Evolutionary conservation across 2,888 invertebrate genomes (phyloP), one percentile per base, ranked within the genome.

Genomic region (Drosophila borborema): DNA sequence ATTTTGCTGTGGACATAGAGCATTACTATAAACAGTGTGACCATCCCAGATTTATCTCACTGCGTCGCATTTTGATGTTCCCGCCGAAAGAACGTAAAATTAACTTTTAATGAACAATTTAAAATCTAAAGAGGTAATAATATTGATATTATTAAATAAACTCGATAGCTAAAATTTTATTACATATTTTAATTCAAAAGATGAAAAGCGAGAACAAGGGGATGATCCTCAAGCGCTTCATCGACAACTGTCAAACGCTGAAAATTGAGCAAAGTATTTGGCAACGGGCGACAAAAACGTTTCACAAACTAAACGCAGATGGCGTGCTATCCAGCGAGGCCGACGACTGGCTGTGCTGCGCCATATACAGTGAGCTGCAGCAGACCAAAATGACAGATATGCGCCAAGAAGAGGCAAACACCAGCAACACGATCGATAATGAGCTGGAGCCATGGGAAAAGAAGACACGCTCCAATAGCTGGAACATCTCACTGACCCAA

Each of bases 401-500:
- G 60, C 63, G 70, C 0, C 41, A 65, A 4, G 68, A 66, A 31
- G 16, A 4, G 2, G 49, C 28, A 28, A 28, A 55, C 3, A 34
- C n/a, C 10, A 6, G 28, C 9, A 18, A 7, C 8, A 62, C 18
- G 8, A 14, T 20, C 5, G 45, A 71, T 9, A 36, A 7, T 18
- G 36, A 48, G 0, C n/a, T 34, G 4, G 14, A 28, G 46, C 48
- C 54, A 41, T 60, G 60, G 51, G 63, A 64, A 12, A 45, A 55
- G 12, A 64, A 76, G 34, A 6, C 51, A 1, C 65, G 61, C 8
- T 55, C 7, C 8, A 61, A 68, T 3, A 86, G 84, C 69, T 85
- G 85, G 85, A 89, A 84, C 40, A 69, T 85, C 7, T 77, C 86
- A 10, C 51, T 86, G 5, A 82, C 86, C 3, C 61, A 74, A n/a